Base-by-base conservation (phyloP, 2,888 invertebrate genomes). In the Sesamia inferens region DNA sequence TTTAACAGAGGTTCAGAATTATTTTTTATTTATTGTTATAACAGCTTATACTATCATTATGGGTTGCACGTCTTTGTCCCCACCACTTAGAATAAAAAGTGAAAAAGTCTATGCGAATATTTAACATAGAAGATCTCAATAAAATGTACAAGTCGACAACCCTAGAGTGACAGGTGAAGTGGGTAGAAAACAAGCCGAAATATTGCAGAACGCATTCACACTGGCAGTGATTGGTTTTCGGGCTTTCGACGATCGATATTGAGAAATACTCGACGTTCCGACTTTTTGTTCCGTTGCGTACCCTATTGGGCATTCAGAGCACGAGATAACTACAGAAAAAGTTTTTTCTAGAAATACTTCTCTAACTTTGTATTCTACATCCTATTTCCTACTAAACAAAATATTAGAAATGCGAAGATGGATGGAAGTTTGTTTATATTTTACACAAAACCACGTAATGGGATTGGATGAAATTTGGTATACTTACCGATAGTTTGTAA, bases 181-280 rank as follows among this genome's bases (percentile, higher is more conserved):
- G 59, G 78, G 48, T 76, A 57, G 55, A 54, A 70, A 82, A 76
- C 72, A 47, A 61, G 74, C 31, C 75, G 76, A 82, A 84, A 76
- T 85, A 80, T 82, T 82, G 85, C 78, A 67, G 74, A 68, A 75
- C 71, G 67, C 70, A 80, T 75, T 76, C 75, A 58, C 47, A 74
- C 47, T 75, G 78, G 63, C 82, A 78, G 70, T 82, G 85, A 85
- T 85, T 85, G 84, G 84, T 85, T 84, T 81, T 67, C 57, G 74
- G 58, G 68, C n/a, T 76, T 69, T 71, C 73, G 8, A 64, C 68
- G 61, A 19, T 72, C 55, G 59, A 71, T 68, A 19, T 16, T 68
- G 51, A 57, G 67, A 22, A 54, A 58, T 39, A 39, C 19, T 39
- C 31, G 44, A 47, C 51, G 19, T 22, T 69, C 39, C 54, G 7